phyloP scores from a whole-genome alignment of 37 sponge, comb jelly and placozoan genomes.

The Oscarella lobularis region DNA sequence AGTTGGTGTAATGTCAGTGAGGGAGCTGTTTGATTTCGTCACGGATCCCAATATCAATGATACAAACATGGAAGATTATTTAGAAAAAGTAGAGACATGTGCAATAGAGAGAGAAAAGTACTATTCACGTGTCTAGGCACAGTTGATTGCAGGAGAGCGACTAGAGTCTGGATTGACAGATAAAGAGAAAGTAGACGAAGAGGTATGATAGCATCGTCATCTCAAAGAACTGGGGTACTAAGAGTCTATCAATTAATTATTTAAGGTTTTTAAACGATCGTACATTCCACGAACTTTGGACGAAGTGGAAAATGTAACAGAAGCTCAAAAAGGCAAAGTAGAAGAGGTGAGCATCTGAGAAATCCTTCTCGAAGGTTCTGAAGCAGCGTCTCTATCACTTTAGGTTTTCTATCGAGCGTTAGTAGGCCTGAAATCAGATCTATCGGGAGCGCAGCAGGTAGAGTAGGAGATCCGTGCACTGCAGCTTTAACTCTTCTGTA shows the following conservation, averaged over 20 bases:
- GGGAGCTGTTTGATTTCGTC: constrained; percentile 88
- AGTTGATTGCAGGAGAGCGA: background rate
- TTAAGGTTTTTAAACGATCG: constrained; percentile 80
- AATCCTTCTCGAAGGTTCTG: no score
- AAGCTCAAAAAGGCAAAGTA: constrained; percentile 18
- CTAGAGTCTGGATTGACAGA: background rate
- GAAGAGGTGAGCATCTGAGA: constrained; percentile 24
- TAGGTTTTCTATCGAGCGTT: constrained; percentile 48
- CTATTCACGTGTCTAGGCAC: background rate
- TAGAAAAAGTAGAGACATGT: constrained; percentile 32
- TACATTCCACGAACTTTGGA: constrained; percentile 81
- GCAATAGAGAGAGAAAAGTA: no score
- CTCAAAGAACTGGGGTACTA: no score
- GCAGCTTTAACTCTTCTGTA: no score
- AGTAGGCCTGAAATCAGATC: constrained; percentile 68
- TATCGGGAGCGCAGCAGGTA: constrained; percentile 42
- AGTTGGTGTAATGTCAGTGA: constrained; percentile 75
- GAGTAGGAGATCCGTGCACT: no score
- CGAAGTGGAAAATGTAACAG: constrained; percentile 58
- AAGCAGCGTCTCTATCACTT: background rate
- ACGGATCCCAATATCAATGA: constrained; percentile 76
- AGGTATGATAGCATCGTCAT: background rate
- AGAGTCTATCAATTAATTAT: no score
- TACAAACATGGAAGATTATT: constrained; percentile 72
- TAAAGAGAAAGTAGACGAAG: constrained; percentile 2